These are phyloP conservation scores for Hipparchia sbordonii DNA, from an alignment of 2,888 invertebrate species.

Conservation along the genomic window DNA sequence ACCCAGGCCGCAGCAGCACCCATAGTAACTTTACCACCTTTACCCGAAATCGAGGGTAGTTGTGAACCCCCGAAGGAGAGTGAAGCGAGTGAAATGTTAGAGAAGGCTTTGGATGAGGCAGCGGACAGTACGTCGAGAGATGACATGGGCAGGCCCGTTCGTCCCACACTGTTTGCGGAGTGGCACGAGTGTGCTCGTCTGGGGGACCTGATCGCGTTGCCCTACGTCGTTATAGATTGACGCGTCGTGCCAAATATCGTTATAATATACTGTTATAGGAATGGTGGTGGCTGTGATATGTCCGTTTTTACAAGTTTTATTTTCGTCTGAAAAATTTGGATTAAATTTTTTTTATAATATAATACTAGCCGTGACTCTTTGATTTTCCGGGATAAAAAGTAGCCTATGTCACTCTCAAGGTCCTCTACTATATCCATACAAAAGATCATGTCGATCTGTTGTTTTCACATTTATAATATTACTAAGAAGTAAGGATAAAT, in stretches of 20 bases:
- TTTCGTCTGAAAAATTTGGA: too few relatives aligned
- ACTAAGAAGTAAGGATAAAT: too few relatives aligned
- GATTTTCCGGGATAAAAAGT: too few relatives aligned
- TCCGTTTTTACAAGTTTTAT: neutral
- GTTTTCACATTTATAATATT: too few relatives aligned
- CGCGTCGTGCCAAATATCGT: slow-evolving; percentile 39
- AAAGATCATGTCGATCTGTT: too few relatives aligned
- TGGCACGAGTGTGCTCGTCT: slow-evolving; percentile 95
- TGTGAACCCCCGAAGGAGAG: slow-evolving; percentile 44
- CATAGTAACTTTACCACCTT: slow-evolving; percentile 43
- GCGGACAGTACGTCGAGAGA: slow-evolving; percentile 45
- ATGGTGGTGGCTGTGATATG: slow-evolving; percentile 10
- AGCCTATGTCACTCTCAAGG: too few relatives aligned
- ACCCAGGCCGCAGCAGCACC: slow-evolving; percentile 56
- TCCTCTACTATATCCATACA: too few relatives aligned
- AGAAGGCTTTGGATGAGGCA: slow-evolving; percentile 41
- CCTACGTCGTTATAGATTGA: slow-evolving; percentile 98
- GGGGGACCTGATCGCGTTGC: slow-evolving; percentile 95
- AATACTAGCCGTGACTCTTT: too few relatives aligned
- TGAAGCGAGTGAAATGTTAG: slow-evolving; percentile 42
- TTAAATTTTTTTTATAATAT: too few relatives aligned
- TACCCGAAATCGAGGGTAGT: slow-evolving; percentile 28
- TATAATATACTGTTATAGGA: neutral
- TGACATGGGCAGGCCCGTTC: slow-evolving; percentile 57
- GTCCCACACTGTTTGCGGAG: slow-evolving; percentile 87